Evolutionary conservation across 2,797 vertebrate species (phyloP).

Genomic region (Thamnophis elegans): DNA sequence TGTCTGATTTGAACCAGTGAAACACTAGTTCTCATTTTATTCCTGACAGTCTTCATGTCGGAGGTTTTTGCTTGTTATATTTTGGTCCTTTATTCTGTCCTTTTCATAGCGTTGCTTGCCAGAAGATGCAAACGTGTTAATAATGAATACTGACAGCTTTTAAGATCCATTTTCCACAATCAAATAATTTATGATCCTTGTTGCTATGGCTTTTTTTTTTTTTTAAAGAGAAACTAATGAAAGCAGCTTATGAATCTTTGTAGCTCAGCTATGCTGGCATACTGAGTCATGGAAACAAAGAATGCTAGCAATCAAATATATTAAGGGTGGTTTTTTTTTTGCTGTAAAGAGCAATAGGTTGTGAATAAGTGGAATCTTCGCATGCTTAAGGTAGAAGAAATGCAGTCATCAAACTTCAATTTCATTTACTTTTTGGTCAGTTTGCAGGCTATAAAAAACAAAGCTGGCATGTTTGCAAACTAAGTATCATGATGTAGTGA

Average conservation of each 20-base stretch:
- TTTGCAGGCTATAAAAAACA: neutral
- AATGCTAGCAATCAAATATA: constrained; percentile 57
- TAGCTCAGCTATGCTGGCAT: constrained; percentile 42
- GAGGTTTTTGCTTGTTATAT: constrained; percentile 11
- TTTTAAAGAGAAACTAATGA: constrained; percentile 56
- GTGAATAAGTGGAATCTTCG: constrained; percentile 54
- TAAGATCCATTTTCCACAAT: constrained; percentile 35
- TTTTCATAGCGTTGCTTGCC: constrained; percentile 15
- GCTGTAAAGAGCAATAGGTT: constrained; percentile 60
- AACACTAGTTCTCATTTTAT: neutral
- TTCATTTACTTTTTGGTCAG: constrained; percentile 12
- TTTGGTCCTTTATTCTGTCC: constrained; percentile 3
- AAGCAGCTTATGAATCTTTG: constrained; percentile 49
- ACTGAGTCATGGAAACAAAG: constrained; percentile 65
- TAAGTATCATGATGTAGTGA: neutral
- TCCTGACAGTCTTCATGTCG: neutral
- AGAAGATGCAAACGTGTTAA: constrained; percentile 13
- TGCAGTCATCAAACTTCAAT: constrained; percentile 6
- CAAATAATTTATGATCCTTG: constrained; percentile 44
- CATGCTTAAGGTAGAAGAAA: constrained; percentile 51
- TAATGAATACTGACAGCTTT: constrained; percentile 39
- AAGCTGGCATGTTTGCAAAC: neutral
- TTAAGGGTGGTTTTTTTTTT: constrained; percentile 31
- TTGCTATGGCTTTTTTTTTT: constrained; percentile 38
- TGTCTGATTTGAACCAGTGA: neutral